Evolutionary conservation across 1,140 invertebrate genomes (phyloP).

Genomic region (Scylla paramamosain): DNA sequence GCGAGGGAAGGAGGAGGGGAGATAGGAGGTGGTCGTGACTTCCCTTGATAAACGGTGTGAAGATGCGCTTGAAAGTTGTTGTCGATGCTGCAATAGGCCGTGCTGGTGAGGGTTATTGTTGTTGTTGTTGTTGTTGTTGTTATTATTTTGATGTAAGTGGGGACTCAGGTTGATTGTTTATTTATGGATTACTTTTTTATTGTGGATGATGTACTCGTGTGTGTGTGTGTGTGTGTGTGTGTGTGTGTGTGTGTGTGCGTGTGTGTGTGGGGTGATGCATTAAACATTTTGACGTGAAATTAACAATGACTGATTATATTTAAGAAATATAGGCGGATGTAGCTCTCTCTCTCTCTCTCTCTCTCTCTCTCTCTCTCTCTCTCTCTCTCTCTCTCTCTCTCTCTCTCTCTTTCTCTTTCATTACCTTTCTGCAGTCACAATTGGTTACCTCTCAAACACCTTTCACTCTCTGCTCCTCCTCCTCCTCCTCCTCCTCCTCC

Average conservation of each 20-base stretch:
- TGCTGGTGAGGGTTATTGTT: neutral
- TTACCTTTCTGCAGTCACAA: neutral
- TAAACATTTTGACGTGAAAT: neutral
- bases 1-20: too few relatives aligned
- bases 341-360: slow-evolving; percentile 31
- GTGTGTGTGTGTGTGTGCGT: too few relatives aligned
- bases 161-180: neutral
- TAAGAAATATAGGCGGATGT: neutral
- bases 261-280: too few relatives aligned
- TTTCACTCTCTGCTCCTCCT: slow-evolving; percentile 15
- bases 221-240: too few relatives aligned
- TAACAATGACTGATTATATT: neutral
- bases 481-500: neutral
- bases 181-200: neutral
- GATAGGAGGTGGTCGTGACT: neutral
- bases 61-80: neutral
- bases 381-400: slow-evolving; percentile 37
- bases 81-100: too few relatives aligned
- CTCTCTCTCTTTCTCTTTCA: neutral
- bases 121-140: neutral
- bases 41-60: neutral
- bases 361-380: slow-evolving; percentile 48
- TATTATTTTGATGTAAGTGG: neutral
- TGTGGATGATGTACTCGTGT: too few relatives aligned
- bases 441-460: neutral